Evolutionary conservation across 2,113 vertebrate genomes (phyloP).

Genomic region (Heteronetta atricapilla): DNA sequence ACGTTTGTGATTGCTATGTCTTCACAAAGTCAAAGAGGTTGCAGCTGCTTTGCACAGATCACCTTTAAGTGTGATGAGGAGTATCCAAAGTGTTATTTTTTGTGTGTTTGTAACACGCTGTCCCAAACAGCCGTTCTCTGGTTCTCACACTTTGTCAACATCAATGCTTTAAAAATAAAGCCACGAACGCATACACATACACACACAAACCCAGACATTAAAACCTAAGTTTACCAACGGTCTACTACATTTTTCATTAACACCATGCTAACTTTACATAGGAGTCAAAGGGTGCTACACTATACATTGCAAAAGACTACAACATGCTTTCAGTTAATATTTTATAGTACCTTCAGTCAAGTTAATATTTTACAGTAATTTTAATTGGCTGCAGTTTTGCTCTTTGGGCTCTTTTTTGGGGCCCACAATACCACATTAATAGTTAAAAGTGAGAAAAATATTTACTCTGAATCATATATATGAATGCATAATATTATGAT

Average conservation of each 20-base stretch:
- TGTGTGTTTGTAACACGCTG: not conserved
- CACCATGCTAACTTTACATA: not conserved
- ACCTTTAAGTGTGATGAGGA: not conserved
- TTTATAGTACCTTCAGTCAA: not conserved
- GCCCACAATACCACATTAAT: not conserved
- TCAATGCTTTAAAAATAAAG: not conserved
- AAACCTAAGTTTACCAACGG: not conserved
- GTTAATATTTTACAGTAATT: not conserved
- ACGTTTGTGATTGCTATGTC: not conserved
- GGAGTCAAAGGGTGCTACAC: not conserved
- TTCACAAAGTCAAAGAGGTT: not conserved
- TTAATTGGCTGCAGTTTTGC: not conserved
- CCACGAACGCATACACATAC: not conserved
- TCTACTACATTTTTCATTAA: not conserved
- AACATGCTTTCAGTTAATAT: not conserved
- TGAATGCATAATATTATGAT: no score
- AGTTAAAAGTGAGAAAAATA: not conserved
- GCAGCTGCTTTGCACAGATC: not conserved
- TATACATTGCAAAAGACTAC: not conserved
- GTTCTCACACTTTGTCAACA: not conserved
- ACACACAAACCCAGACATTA: not conserved
- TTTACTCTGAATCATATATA: not conserved
- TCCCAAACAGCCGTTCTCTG: not conserved
- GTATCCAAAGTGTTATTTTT: not conserved
- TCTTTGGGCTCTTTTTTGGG: not conserved